Conservation (phyloP, 2,797 vertebrate genomes). For the Cephalopachus bancanus region DNA sequence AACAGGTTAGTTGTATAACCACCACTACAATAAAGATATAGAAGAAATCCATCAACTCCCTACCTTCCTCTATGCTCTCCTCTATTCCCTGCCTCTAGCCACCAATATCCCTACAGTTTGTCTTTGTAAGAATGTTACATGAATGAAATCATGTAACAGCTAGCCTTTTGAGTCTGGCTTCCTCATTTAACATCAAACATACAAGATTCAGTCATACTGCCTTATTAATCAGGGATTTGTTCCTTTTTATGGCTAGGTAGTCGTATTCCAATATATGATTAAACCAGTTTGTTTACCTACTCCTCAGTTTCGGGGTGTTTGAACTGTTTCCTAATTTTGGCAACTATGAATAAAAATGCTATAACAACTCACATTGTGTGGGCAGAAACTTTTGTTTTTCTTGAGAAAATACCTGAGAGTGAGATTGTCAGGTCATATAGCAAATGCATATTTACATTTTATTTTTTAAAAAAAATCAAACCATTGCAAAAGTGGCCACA, state of each 20-base stretch:
- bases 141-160: too few species aligned
- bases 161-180: too few species aligned
- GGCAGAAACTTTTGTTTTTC: not conserved
- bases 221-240: not conserved
- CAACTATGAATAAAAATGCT: not conserved
- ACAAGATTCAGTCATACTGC: not conserved
- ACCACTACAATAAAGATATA: not conserved
- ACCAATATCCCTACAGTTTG: not conserved
- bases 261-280: not conserved
- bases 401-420: not conserved
- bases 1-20: not conserved
- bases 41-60: not conserved
- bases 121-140: not conserved
- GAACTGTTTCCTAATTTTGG: not conserved
- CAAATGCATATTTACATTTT: too few species aligned
- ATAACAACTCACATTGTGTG: not conserved
- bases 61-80: not conserved
- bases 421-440: too few species aligned
- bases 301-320: not conserved
- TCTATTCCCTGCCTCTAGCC: not conserved
- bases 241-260: not conserved
- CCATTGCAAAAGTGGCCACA: too few species aligned
- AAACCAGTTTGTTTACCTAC: not conserved
- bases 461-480: too few species aligned
- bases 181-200: too few species aligned